Base-by-base conservation (phyloP, 1,140 invertebrate species). In the Dolichoris vasculosae region DNA sequence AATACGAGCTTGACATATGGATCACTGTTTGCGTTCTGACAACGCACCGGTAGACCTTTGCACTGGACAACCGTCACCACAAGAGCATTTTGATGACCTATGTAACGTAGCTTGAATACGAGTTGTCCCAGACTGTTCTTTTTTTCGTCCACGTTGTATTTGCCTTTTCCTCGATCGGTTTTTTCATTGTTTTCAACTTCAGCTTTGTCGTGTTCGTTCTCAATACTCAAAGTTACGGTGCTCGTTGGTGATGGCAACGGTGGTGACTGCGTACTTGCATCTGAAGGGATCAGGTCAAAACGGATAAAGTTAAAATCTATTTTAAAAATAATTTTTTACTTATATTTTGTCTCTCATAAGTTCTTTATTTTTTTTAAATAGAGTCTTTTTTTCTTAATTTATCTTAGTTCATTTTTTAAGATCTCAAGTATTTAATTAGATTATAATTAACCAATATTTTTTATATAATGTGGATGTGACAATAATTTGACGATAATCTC, bases 1-100 rank as follows among this genome's bases (percentile, higher is more conserved):
- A 99, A 94, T 91, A 99, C 98, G 9, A 99, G 94, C 91, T 99
- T 99, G 0, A 99, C 98, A 91, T 99, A 99, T 3, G 98, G 98
- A 94, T 99, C 98, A 71, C 96, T 96, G 78, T 94, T 95, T 7
- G 93, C 93, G 23, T 67, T 86, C 0, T 95, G 95, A 90, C 91
- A 92, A 23, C 97, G 96, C 7, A 96, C 96, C 0, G 97, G 97
- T 64, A 99, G 90, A 48, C 97, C 96, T 48, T 96, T 95, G 92
- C 97, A 98, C 78, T 96, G 96, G 9, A 98, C 96, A 77, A 99
- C 97, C 0, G 97, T 98, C 2, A 99, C 97, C 83, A 98, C 96
- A 78, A 99, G 94, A 1, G 98, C 97, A 88, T 96, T 97, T 89
- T 98, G 97, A 89, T 98, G 97, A 75, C 95, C 95, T 89, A 97